Evolutionary conservation across 53 echinoderm and acorn worm species (phyloP), one percentile per base, ranked within the genome.

Genomic region (Patiria pectinifera): DNA sequence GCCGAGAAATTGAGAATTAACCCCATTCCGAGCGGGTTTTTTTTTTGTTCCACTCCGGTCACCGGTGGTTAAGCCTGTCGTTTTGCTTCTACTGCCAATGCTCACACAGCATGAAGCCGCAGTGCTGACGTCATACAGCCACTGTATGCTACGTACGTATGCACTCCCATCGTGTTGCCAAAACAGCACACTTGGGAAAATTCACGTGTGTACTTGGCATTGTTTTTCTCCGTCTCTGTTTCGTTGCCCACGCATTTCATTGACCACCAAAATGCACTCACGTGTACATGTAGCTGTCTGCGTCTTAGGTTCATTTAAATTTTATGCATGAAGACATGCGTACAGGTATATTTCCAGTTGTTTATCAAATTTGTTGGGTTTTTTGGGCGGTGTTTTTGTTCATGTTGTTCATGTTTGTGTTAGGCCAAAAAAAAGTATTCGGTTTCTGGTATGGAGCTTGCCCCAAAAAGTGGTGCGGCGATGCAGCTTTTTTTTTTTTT

Each of bases 1-100:
- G 80, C 24, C 6, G 6, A 79, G 45, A 45, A 45, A 79, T 79
- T 79, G 48, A 48, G 80, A 79, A 79, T 79, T 79, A 79, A 79
- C 45, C 80, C 80, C 47, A 46, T 79, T 79, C 45, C 24, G 13
- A 46, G 47, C 44, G 44, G 6, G 48, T 47, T 24, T 74, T 74
- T 74, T 74, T 24, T 23, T 18, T 21, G 16, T 21, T 70, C 16
- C 19, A 2, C 16, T 21, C 4, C 24, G 74, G 15, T n/a, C 16
- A 1, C 4, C 24, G 74, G 15, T n/a, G 74, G 24, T 23, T 23
- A 9, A 74, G 74, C 9, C 74, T 74, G 74, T 74, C 74, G 4
- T 74, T 74, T 23, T 23, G 74, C 16, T 74, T 74, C 24, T 74
- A 53, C 70, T 16, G 0, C 14, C 16, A 21, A 70, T 19, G 0